phyloP scores from a whole-genome alignment of 2,888 invertebrate genomes.

The Melanargia galathea region DNA sequence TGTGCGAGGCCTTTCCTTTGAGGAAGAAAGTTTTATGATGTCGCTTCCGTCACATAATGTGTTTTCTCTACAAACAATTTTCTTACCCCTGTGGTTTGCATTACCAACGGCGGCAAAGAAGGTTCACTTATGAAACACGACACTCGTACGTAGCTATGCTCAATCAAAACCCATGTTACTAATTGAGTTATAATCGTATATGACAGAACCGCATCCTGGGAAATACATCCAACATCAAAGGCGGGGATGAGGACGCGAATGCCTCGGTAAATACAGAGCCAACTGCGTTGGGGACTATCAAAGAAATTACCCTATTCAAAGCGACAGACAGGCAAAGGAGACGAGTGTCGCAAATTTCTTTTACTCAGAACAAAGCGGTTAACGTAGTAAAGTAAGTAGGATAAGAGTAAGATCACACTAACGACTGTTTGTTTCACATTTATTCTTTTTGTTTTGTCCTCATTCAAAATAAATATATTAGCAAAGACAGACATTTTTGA shows the following conservation, averaged over 20 bases:
- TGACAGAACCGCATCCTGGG: conserved; percentile 8
- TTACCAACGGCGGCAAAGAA: no score
- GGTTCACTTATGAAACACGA: no score
- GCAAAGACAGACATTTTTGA: no score
- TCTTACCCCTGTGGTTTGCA: no score
- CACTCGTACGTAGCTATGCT: no score
- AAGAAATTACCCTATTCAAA: conserved; percentile 68
- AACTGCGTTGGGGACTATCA: conserved; percentile 54
- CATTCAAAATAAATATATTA: no score
- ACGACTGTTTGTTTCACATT: background rate
- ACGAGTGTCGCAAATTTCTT: conserved; percentile 70
- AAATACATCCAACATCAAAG: conserved; percentile 16
- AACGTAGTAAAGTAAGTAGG: conserved; percentile 38
- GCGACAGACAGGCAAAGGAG: conserved; percentile 63
- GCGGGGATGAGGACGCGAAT: background rate
- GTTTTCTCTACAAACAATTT: no score
- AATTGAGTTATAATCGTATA: conserved; percentile 6
- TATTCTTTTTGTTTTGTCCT: background rate
- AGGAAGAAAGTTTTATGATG: no score
- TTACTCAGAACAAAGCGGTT: conserved; percentile 73
- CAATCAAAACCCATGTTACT: background rate
- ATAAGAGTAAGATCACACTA: background rate
- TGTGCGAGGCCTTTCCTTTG: no score
- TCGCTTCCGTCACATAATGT: no score
- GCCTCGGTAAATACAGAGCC: conserved; percentile 18